Evolutionary conservation across 2,888 invertebrate genomes (phyloP).

Genomic region (Cryptus armator): DNA sequence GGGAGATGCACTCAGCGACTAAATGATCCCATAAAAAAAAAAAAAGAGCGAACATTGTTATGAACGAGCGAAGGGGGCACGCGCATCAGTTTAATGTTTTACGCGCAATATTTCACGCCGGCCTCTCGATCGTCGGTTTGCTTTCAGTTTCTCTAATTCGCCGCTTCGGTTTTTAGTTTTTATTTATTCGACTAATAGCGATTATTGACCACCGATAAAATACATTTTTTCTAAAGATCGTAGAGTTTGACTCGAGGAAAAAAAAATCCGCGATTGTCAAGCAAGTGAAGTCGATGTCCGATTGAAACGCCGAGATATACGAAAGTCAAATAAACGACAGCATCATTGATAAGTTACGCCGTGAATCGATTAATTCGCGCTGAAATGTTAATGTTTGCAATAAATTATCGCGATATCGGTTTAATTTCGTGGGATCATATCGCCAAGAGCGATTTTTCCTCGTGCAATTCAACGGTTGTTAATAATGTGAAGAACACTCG

Average conservation of each 20-base stretch:
- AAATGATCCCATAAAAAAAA: slow-evolving; percentile 59
- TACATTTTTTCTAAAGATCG: neutral
- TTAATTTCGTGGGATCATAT: slow-evolving; percentile 25
- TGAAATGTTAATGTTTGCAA: slow-evolving; percentile 10
- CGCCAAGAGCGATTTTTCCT: neutral
- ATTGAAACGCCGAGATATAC: neutral
- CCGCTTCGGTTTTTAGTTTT: neutral
- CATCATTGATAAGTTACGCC: neutral
- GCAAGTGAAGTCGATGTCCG: neutral
- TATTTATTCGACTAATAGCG: neutral
- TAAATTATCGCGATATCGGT: neutral
- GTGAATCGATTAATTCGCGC: slow-evolving; percentile 9
- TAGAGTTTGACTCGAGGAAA: neutral
- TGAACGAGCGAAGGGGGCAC: slow-evolving; percentile 48
- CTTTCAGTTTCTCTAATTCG: neutral
- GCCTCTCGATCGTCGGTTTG: neutral
- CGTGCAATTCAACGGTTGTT: slow-evolving; percentile 5
- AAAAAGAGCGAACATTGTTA: slow-evolving; percentile 30
- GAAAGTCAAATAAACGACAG: neutral
- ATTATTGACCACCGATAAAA: neutral
- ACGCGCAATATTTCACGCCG: slow-evolving; percentile 13
- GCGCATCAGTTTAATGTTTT: slow-evolving; percentile 54
- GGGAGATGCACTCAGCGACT: slow-evolving; percentile 60
- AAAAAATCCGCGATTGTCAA: neutral
- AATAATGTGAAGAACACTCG: slow-evolving; percentile 13